A percentile compares a stretch with the other conserved stretches of the same genome.
Evolutionary conservation across 2,797 vertebrate genomes (phyloP).

Genomic region (Channa striata): DNA sequence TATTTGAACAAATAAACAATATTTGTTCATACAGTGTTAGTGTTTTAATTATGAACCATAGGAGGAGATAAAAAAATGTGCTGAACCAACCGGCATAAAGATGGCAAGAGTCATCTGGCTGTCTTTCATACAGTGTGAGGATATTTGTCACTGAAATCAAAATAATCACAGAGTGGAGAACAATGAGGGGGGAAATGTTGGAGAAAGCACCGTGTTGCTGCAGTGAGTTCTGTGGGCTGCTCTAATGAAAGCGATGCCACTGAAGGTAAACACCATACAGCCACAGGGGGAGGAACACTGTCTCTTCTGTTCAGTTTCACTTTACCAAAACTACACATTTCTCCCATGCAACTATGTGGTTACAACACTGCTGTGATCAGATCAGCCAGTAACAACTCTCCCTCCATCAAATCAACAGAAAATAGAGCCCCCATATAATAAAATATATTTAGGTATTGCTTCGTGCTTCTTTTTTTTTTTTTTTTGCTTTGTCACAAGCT

Average conservation of each 20-base stretch:
- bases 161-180: slow-evolving; percentile 12
- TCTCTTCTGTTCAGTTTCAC: slow-evolving; percentile 79
- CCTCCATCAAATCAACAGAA: slow-evolving; percentile 49
- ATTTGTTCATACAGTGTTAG: background rate
- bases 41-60: slow-evolving; percentile 4
- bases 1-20: too few species aligned
- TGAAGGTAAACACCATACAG: slow-evolving; percentile 76
- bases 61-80: background rate
- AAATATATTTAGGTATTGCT: slow-evolving; percentile 35
- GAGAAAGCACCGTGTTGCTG: slow-evolving; percentile 37
- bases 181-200: slow-evolving; percentile 1
- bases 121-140: background rate
- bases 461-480: slow-evolving; percentile 34
- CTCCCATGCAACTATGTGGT: slow-evolving; percentile 64
- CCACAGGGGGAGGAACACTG: slow-evolving; percentile 68
- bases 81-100: background rate
- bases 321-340: slow-evolving; percentile 78
- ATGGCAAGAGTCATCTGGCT: background rate
- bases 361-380: slow-evolving; percentile 70
- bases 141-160: slow-evolving; percentile 22
- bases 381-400: slow-evolving; percentile 66
- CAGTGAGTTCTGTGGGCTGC: slow-evolving; percentile 59
- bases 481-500: slow-evolving; percentile 9
- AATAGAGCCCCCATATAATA: slow-evolving; percentile 49
- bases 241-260: slow-evolving; percentile 77